phyloP scores from a whole-genome alignment of 2,797 vertebrate genomes.

The Eutrigla gurnardus region DNA sequence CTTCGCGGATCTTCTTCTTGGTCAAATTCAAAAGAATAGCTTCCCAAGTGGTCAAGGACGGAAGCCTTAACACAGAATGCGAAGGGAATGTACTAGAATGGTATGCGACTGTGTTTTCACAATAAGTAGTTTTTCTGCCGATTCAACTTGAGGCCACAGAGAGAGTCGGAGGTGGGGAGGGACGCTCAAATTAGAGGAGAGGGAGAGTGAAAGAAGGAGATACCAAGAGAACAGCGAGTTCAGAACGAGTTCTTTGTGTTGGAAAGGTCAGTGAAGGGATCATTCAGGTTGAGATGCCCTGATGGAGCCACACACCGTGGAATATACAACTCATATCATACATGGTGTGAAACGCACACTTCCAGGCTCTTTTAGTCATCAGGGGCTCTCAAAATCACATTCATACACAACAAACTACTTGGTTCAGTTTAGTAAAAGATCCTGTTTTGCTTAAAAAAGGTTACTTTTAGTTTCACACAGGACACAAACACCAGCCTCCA shows the following conservation, averaged over 20 bases:
- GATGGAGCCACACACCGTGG: neutral
- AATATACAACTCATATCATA: too few species aligned
- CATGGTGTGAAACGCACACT: too few species aligned
- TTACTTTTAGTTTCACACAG: too few species aligned
- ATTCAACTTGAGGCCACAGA: constrained; percentile 28
- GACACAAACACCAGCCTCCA: too few species aligned
- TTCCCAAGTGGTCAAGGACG: neutral
- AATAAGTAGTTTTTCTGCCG: constrained; percentile 47
- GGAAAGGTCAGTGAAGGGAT: constrained; percentile 28
- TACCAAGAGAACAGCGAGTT: neutral
- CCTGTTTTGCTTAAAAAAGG: too few species aligned
- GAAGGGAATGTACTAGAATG: constrained; percentile 34
- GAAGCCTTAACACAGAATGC: neutral
- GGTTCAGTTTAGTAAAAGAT: too few species aligned
- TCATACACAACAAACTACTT: too few species aligned
- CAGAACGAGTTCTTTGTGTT: constrained; percentile 6
- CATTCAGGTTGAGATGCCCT: constrained; percentile 15
- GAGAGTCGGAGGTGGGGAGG: neutral
- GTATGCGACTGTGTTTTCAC: constrained; percentile 57
- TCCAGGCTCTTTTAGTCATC: too few species aligned
- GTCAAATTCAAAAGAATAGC: neutral
- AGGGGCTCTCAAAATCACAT: too few species aligned
- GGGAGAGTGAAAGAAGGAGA: neutral
- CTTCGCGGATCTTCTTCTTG: neutral
- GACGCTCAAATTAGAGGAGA: too few species aligned